Conservation (phyloP, 2,888 invertebrate species). For the Drosophila pegasa region DNA sequence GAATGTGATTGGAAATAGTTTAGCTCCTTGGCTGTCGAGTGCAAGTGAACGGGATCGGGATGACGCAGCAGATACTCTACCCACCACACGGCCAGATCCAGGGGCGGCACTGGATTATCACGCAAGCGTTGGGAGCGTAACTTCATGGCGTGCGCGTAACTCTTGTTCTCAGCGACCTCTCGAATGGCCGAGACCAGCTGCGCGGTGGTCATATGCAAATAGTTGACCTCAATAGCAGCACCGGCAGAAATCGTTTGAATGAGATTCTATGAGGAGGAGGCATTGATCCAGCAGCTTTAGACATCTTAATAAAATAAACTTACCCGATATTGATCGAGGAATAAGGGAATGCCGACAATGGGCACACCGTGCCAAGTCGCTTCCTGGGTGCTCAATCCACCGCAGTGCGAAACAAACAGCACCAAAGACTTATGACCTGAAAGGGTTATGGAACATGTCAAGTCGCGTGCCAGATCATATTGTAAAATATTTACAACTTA, state of each 20-base stretch:
- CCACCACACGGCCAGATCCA: conserved; percentile 53
- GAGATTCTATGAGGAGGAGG: conserved; percentile 26
- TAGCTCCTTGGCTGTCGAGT: conserved; percentile 28
- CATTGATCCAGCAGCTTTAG: not conserved
- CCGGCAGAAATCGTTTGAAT: conserved; percentile 34
- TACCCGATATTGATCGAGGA: conserved; percentile 69
- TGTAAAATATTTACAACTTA: conserved; percentile 13
- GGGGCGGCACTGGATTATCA: conserved; percentile 31
- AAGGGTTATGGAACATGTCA: not conserved
- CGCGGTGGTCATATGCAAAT: conserved; percentile 16
- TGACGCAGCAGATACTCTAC: conserved; percentile 41
- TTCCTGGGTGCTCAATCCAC: conserved; percentile 74
- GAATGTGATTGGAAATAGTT: conserved; percentile 52
- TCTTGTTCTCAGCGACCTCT: conserved; percentile 27
- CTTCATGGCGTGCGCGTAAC: conserved; percentile 23
- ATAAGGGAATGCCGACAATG: conserved; percentile 75
- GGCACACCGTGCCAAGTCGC: conserved; percentile 78
- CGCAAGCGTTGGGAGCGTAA: conserved; percentile 34
- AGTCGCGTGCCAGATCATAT: rapidly evolving
- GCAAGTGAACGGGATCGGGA: conserved; percentile 41
- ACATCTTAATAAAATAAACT: not conserved
- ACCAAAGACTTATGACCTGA: conserved; percentile 69
- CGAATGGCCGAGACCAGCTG: conserved; percentile 21
- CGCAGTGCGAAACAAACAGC: conserved; percentile 75
- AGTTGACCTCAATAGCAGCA: conserved; percentile 26